Evolutionary conservation across 1,140 invertebrate genomes (phyloP).

Genomic region (Lordiphosa stackelbergi): DNA sequence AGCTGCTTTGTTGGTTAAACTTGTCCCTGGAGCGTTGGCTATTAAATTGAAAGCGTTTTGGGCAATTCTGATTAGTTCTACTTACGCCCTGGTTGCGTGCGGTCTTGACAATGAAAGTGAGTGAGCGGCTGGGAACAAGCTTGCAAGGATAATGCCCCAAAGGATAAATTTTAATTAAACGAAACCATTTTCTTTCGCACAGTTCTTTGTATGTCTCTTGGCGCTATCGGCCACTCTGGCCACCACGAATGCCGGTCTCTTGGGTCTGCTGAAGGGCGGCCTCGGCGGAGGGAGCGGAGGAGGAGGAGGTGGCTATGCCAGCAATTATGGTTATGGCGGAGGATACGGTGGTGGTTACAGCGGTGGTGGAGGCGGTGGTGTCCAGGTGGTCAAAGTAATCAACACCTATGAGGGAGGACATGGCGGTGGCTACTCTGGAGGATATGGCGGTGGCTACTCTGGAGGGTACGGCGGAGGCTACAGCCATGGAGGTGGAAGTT

Average conservation of each 20-base stretch:
- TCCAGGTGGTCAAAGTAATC: slow-evolving; percentile 24
- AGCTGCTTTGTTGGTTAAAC: slow-evolving; percentile 18
- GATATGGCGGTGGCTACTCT: slow-evolving; percentile 27
- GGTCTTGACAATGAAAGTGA: slow-evolving; percentile 57
- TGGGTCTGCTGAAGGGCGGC: slow-evolving; percentile 57
- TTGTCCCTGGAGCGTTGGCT: slow-evolving; percentile 16
- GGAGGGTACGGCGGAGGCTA: slow-evolving; percentile 30
- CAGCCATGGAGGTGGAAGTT: slow-evolving; percentile 7
- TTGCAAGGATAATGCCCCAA: slow-evolving; percentile 17
- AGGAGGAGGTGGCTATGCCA: slow-evolving; percentile 15
- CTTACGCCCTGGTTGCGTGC: slow-evolving; percentile 41
- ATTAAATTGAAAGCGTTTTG: slow-evolving; percentile 56
- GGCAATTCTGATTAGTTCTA: slow-evolving; percentile 58
- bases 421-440: slow-evolving; percentile 32
- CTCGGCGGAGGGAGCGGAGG: slow-evolving; percentile 28
- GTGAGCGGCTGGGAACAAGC: slow-evolving; percentile 11
- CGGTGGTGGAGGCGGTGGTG: slow-evolving; percentile 34
- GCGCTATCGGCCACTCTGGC: slow-evolving; percentile 55
- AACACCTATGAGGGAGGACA: slow-evolving; percentile 30
- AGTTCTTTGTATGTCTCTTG: slow-evolving; percentile 66
- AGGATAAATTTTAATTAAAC: slow-evolving; percentile 12
- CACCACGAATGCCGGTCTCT: slow-evolving; percentile 53
- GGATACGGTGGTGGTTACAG: slow-evolving; percentile 19
- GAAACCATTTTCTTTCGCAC: slow-evolving; percentile 12
- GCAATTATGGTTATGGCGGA: slow-evolving; percentile 11